These are phyloP conservation scores for Callospermophilus lateralis DNA, from an alignment of 2,113 vertebrate species.

Conservation along the genomic window DNA sequence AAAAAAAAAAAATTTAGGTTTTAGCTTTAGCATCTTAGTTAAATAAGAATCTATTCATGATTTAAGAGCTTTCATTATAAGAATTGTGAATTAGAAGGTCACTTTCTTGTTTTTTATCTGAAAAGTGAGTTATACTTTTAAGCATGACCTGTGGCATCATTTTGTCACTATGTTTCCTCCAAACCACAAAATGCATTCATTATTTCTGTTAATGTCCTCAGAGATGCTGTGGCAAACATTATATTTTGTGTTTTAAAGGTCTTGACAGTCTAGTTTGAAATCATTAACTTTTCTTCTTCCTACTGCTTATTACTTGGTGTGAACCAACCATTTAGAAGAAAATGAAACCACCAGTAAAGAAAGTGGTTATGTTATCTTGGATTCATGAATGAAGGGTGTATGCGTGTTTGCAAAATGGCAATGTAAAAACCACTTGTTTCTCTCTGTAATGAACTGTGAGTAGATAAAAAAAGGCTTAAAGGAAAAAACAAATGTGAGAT, in stretches of 20 bases:
- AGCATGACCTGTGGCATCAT: not conserved
- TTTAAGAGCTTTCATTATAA: slow-evolving; percentile 25
- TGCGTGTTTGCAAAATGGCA: not conserved
- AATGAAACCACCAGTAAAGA: not conserved
- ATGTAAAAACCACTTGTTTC: not conserved
- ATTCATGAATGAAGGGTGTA: not conserved
- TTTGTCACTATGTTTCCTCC: not conserved
- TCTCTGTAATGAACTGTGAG: not conserved
- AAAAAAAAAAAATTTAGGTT: not conserved
- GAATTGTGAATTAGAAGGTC: not conserved
- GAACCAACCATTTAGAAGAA: not conserved
- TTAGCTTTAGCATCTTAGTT: slow-evolving; percentile 3
- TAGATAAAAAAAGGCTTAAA: not conserved
- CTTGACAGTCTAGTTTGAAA: not conserved
- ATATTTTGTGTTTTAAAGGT: not conserved
- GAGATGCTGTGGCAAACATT: not conserved
- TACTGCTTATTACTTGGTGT: not conserved
- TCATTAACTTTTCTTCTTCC: not conserved
- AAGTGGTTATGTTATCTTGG: not conserved
- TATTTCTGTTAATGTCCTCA: not conserved
- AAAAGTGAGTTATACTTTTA: not conserved
- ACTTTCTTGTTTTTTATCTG: slow-evolving; percentile 2
- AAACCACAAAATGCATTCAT: not conserved
- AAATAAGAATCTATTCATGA: not conserved
- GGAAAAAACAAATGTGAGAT: not conserved